Evolutionary conservation across 2,888 invertebrate genomes (phyloP).

Genomic region (Xestia c-nigrum): DNA sequence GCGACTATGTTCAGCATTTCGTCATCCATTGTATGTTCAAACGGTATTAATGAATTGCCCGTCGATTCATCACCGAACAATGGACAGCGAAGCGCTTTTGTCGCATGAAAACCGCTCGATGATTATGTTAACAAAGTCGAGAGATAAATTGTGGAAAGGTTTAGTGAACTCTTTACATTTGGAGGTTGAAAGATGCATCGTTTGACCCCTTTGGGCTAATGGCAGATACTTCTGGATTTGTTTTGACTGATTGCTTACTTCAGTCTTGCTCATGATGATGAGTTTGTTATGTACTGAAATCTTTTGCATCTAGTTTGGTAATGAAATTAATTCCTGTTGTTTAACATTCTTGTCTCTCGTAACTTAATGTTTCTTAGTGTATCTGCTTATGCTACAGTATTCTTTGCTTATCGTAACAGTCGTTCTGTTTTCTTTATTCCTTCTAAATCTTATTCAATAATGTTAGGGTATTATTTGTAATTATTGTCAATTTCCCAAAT

Average conservation of each 20-base stretch:
- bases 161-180: constrained; percentile 59
- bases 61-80: constrained; percentile 71
- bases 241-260: not conserved
- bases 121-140: constrained; percentile 67
- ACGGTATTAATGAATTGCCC: constrained; percentile 72
- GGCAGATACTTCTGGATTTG: constrained; percentile 13
- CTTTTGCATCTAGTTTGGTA: not conserved
- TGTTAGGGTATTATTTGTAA: not conserved
- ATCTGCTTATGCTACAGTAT: not conserved
- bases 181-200: constrained; percentile 26
- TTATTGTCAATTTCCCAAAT: not conserved
- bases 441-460: too few species aligned
- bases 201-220: constrained; percentile 12
- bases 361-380: not conserved
- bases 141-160: constrained; percentile 65
- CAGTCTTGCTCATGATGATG: not conserved
- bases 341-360: not conserved
- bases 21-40: constrained; percentile 69
- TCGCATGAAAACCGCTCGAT: constrained; percentile 63
- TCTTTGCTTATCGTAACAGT: not conserved
- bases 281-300: too few species aligned
- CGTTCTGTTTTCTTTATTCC: not conserved
- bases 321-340: not conserved
- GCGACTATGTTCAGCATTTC: constrained; percentile 59
- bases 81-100: constrained; percentile 60